These are phyloP conservation scores for Monomorium pharaonis DNA, from an alignment of 1,140 invertebrate species.

Conservation along the genomic window DNA sequence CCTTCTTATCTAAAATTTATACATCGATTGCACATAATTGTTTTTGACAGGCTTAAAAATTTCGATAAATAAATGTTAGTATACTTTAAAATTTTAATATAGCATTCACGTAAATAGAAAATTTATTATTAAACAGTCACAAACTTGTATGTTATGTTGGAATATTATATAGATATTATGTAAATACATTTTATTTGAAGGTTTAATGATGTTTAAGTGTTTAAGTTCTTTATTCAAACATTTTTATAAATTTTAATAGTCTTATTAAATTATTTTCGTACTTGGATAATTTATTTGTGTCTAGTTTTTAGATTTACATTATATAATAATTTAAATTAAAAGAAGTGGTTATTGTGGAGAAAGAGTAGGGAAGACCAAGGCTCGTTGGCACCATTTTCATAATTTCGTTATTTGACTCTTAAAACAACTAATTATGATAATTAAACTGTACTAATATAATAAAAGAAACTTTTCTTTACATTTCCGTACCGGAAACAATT, in stretches of 20 bases:
- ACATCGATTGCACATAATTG: neutral
- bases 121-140: neutral
- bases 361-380: too few relatives aligned
- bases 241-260: neutral
- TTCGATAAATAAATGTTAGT: neutral
- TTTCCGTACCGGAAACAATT: neutral
- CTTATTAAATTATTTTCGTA: neutral
- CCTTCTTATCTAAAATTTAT: too few relatives aligned
- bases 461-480: neutral
- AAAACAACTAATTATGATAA: neutral
- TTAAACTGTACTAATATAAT: neutral
- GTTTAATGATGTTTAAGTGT: neutral
- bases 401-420: neutral
- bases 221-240: neutral
- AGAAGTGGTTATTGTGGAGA: neutral
- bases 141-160: neutral
- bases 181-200: neutral
- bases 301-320: too few relatives aligned
- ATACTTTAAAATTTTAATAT: neutral
- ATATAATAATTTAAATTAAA: too few relatives aligned
- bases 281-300: neutral
- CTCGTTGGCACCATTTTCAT: too few relatives aligned
- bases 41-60: neutral
- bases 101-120: neutral
- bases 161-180: neutral